These are phyloP conservation scores for Hyperoplus lanceolatus DNA, from an alignment of 2,797 vertebrate genomes.

Conservation along the genomic window DNA sequence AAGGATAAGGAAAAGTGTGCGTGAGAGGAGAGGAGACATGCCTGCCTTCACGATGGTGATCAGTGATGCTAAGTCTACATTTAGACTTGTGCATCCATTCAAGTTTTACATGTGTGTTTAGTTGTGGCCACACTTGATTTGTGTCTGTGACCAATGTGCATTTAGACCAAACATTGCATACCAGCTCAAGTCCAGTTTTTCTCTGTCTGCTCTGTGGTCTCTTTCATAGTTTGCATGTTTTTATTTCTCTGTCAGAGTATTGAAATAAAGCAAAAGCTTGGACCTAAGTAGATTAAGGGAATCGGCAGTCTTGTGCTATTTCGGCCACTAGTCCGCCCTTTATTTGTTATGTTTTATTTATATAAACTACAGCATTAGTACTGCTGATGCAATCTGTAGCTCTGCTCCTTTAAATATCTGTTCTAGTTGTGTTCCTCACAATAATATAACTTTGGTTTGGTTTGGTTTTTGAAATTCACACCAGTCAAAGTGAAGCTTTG, in stretches of 20 bases:
- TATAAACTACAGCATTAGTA: not conserved
- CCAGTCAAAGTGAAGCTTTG: slow-evolving; percentile 8
- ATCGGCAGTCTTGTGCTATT: slow-evolving; percentile 1
- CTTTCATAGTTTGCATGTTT: slow-evolving; percentile 19
- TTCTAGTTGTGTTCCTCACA: not conserved
- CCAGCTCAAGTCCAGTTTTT: slow-evolving; percentile 42
- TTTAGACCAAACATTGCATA: slow-evolving; percentile 49
- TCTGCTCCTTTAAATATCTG: not conserved
- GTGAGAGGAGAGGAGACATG: not conserved
- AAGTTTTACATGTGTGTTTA: slow-evolving; percentile 30
- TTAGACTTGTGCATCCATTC: slow-evolving; percentile 39
- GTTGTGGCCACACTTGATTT: slow-evolving; percentile 51
- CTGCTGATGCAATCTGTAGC: not conserved
- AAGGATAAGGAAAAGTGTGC: slow-evolving; percentile 36
- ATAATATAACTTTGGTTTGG: not conserved
- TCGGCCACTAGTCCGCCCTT: not conserved
- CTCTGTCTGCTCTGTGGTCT: slow-evolving; percentile 55
- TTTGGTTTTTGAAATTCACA: slow-evolving; percentile 13
- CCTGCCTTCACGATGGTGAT: slow-evolving; percentile 29
- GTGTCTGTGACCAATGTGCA: slow-evolving; percentile 31
- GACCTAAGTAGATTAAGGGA: not conserved
- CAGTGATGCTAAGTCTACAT: slow-evolving; percentile 32
- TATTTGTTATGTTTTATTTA: not conserved
- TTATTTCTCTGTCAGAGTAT: slow-evolving; percentile 5
- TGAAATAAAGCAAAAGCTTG: slow-evolving; percentile 8